Base-by-base conservation (phyloP, 2,888 invertebrate species). In the Hofmannophila pseudospretella region DNA sequence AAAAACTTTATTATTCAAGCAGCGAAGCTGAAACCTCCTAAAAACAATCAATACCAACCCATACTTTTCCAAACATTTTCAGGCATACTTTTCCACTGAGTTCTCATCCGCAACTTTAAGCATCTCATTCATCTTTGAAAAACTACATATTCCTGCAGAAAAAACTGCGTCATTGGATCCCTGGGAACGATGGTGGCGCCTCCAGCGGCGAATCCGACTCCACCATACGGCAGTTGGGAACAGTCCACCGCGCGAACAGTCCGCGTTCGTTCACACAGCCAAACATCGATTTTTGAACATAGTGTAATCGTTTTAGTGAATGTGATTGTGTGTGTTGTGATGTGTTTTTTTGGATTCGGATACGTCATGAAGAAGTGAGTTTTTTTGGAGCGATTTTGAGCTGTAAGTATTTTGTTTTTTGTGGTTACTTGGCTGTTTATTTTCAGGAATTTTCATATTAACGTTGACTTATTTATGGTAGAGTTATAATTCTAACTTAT, bases 281-380 rank as follows among this genome's bases (percentile, higher is more conserved):
- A 31, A 40, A 59, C 59, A 59, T 59, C 58, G 58, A 59, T 59
- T 59, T 59, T 59, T 57, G 47, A 40, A 45, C 32, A n/a, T n/a
- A 33, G 32, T 33, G 32, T 9, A 22, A 3, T 40, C 10, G 59
- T 59, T 65, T n/a, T 49, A 49, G 52, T 52, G 52, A 51, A 51
- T 55, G 51, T 51, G 61, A 52, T 47, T 45, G 49, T 50, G 58
- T 58, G 49, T 23, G 22, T 34, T 36, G 39, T 31, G 31, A 36
- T 32, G 16, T 16, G 11, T 20, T 20, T 12, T 36, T 36, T 40
- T 35, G 35, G 23, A 36, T 32, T 32, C 36, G 23, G 23, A 20
- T 27, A 23, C 13, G 9, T 23, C 23, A 22, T 20, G 27, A 10
- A 7, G 0, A 7, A 49, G 54, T 55, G 45, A 54, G 53, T 56